Conservation (phyloP, 2,113 vertebrate genomes). For the Peromyscus maniculatus region DNA sequence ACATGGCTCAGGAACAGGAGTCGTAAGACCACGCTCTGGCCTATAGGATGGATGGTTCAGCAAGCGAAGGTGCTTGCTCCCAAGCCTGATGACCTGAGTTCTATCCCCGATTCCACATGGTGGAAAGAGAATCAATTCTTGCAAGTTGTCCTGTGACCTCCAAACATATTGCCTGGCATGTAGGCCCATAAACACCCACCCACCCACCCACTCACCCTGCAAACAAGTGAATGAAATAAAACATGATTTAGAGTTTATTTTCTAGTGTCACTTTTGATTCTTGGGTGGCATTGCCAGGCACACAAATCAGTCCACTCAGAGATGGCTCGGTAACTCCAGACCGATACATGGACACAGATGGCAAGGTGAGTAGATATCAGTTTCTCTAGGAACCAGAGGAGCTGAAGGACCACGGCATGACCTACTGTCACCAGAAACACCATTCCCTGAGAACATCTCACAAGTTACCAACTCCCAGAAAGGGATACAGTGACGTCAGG, state of each 20-base stretch:
- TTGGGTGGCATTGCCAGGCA: not conserved
- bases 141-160: not conserved
- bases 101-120: not conserved
- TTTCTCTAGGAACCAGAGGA: not conserved
- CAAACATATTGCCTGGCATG: not conserved
- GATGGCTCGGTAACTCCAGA: not conserved
- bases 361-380: not conserved
- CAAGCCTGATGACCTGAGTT: not conserved
- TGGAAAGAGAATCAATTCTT: not conserved
- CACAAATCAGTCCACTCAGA: not conserved
- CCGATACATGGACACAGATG: no score
- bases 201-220: no score
- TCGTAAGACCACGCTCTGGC: not conserved
- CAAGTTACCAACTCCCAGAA: not conserved
- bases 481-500: not conserved
- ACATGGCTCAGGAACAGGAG: not conserved
- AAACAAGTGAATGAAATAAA: not conserved
- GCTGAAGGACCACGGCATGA: rapidly evolving
- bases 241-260: not conserved
- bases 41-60: not conserved
- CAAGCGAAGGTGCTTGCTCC: not conserved
- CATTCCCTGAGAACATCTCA: not conserved
- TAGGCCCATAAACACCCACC: not conserved
- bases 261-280: not conserved
- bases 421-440: not conserved